phyloP scores from a whole-genome alignment of 1,140 invertebrate species.

The Ceratina australensis region DNA sequence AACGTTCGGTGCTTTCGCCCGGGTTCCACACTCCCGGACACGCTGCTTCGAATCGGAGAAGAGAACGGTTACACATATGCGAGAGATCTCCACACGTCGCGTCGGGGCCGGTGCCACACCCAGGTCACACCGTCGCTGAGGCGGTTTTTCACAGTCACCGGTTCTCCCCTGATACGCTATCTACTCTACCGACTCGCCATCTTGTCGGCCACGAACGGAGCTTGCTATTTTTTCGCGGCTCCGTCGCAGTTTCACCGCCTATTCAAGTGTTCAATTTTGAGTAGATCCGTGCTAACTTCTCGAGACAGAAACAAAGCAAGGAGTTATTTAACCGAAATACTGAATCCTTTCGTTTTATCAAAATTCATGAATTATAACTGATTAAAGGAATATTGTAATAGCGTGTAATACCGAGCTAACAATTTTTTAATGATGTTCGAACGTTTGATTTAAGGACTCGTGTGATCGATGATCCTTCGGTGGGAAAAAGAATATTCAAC shows the following conservation, averaged over 20 bases:
- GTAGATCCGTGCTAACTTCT: too few relatives aligned
- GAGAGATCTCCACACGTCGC: conserved; percentile 39
- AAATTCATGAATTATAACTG: too few relatives aligned
- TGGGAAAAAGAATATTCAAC: conserved; percentile 17
- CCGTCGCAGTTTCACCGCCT: too few relatives aligned
- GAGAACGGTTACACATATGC: conserved; percentile 48
- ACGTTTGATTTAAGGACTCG: not conserved
- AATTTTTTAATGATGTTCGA: too few relatives aligned
- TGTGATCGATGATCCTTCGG: conserved; percentile 13
- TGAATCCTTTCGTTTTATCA: too few relatives aligned
- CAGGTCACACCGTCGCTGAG: conserved; percentile 37
- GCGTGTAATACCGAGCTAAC: too few relatives aligned
- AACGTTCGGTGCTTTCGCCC: conserved; percentile 29
- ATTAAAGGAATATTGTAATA: too few relatives aligned
- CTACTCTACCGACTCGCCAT: conserved; percentile 6
- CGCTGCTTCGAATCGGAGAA: not conserved
- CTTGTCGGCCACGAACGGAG: not conserved
- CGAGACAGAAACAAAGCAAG: too few relatives aligned
- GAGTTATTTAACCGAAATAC: too few relatives aligned
- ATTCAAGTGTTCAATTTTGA: too few relatives aligned
- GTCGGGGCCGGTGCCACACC: conserved; percentile 29
- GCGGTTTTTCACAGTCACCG: conserved; percentile 26
- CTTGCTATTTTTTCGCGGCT: not conserved
- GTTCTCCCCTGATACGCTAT: conserved; percentile 35
- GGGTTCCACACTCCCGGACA: conserved; percentile 34